Evolutionary conservation across 2,113 vertebrate genomes (phyloP), one percentile per base, ranked within the genome.

Genomic region (Pangasianodon hypophthalmus): DNA sequence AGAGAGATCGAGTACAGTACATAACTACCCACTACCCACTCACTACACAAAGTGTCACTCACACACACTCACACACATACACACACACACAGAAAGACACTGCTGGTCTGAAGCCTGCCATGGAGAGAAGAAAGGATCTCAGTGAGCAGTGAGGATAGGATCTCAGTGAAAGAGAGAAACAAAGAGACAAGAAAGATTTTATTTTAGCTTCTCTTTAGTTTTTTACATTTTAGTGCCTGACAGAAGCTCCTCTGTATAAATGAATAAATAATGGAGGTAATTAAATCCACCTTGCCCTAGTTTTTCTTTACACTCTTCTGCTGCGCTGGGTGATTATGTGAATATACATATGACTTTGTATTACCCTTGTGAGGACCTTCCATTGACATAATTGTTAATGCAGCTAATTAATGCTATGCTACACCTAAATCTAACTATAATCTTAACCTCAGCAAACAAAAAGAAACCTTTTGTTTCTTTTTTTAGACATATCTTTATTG

Each of bases 251-350:
- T 91, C 93, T 94, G 95, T 95, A 96, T 96, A 95, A 94, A 95
- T 96, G 94, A 96, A 96, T 96, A 96, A 94, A 95, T 95, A 94
- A 95, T 91, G 87, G 58, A 67, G 86, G 91, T 95, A 95, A 95
- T 96, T 96, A 96, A 95, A 93, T 93, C 92, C 91, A 95, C 95
- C 94, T 94, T 93, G 94, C 93, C 95, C 94, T 93, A 95, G 91
- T 94, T 96, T 91, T 46, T 24, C 41, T 44, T 90, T 80, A 90
- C 88, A 79, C 60, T 87, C 58, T 56, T 89, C 46, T 85, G 71
- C 77, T 32, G 71, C 80, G 90, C 86, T 85, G 71, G 50, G 90
- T 67, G 71, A 29, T 88, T 83, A 73, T 84, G 84, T 71, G 48
- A 87, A 84, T 62, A 82, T 87, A 91, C 91, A 89, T 86, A 87